These are phyloP conservation scores for Netelia melanura DNA, from an alignment of 2,888 invertebrate genomes.

Conservation along the genomic window DNA sequence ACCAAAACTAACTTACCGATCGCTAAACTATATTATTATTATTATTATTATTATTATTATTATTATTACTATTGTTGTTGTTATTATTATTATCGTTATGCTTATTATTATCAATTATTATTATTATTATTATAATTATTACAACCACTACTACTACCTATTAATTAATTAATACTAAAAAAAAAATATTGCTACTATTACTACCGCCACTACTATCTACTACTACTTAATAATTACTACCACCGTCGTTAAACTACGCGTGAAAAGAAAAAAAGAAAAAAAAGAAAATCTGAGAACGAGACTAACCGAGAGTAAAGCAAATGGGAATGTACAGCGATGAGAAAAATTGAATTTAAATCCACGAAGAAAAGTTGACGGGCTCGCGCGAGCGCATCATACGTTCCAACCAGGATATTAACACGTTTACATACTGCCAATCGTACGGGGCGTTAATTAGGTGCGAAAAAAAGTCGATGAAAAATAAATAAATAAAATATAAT, in stretches of 20 bases:
- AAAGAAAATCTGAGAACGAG: constrained; percentile 18
- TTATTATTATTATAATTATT: constrained; percentile 67
- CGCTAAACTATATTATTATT: constrained; percentile 53
- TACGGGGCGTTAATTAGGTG: constrained; percentile 73
- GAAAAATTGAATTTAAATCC: constrained; percentile 11
- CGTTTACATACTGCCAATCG: constrained; percentile 83
- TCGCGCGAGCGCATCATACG: constrained; percentile 40
- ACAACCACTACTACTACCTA: constrained; percentile 54
- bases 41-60: constrained; percentile 56
- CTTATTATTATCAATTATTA: constrained; percentile 65
- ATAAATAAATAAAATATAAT: constrained; percentile 32
- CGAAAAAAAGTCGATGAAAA: background rate
- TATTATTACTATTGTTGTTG: constrained; percentile 47
- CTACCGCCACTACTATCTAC: constrained; percentile 57
- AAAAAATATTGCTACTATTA: constrained; percentile 59
- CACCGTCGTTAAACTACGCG: constrained; percentile 55
- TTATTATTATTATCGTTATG: constrained; percentile 46
- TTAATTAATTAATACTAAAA: constrained; percentile 27
- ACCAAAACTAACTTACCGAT: constrained; percentile 62
- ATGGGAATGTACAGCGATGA: constrained; percentile 47
- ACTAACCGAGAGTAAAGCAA: constrained; percentile 25
- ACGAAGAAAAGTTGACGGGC: constrained; percentile 45
- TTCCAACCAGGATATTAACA: constrained; percentile 66
- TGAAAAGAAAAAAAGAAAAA: constrained; percentile 45
- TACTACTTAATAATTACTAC: constrained; percentile 52